phyloP scores from a whole-genome alignment of 2,797 vertebrate species.

The Phoxinus dragarum region DNA sequence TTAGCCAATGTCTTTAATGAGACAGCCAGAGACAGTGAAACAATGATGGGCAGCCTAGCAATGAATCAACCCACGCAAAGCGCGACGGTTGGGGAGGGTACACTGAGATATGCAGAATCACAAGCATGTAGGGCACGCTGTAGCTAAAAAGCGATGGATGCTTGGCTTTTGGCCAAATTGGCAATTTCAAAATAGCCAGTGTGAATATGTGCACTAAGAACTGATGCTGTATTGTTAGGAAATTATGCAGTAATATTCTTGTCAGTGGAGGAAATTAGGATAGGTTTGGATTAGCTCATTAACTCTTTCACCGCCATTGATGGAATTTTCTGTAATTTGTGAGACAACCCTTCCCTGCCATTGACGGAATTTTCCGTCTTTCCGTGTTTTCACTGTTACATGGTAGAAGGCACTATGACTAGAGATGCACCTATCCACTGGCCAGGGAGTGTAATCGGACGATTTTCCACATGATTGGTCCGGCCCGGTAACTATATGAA shows the following conservation, averaged over 20 bases:
- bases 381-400: neutral
- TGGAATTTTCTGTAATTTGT: too few species aligned
- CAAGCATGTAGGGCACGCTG: slow-evolving; percentile 20
- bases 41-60: slow-evolving; percentile 45
- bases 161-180: slow-evolving; percentile 43
- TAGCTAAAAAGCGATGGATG: slow-evolving; percentile 42
- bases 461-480: too few species aligned
- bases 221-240: neutral
- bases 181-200: slow-evolving; percentile 29
- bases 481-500: too few species aligned
- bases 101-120: slow-evolving; percentile 32
- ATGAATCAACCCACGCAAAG: slow-evolving; percentile 47
- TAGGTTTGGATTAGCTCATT: neutral
- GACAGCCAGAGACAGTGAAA: slow-evolving; percentile 53
- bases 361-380: neutral
- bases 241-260: neutral
- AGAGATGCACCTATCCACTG: too few species aligned
- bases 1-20: slow-evolving; percentile 59
- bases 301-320: neutral
- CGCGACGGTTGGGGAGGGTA: neutral
- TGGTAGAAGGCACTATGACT: neutral
- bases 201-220: neutral
- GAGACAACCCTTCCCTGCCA: too few species aligned
- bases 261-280: neutral
- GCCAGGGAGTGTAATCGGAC: too few species aligned